Evolutionary conservation across 2,888 invertebrate genomes (phyloP).

Genomic region (Metallyticus violacea): DNA sequence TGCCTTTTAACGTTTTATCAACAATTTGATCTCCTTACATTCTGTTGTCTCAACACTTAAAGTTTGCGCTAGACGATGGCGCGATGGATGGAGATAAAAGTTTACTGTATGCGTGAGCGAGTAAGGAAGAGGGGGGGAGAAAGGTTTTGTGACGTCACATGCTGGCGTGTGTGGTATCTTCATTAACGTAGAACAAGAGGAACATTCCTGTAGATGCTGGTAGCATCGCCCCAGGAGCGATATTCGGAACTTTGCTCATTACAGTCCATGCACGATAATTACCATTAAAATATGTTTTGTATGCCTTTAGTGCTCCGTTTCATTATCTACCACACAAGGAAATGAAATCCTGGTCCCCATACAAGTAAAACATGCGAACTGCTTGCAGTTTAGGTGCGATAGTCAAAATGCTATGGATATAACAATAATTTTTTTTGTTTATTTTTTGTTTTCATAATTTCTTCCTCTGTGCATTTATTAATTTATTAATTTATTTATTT

Average conservation of each 20-base stretch:
- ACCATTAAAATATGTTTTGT: background rate
- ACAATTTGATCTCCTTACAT: too few species aligned
- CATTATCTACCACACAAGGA: background rate
- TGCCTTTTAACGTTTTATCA: too few species aligned
- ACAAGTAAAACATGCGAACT: background rate
- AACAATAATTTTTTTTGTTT: too few species aligned
- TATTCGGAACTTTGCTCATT: background rate
- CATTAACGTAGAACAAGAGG: background rate
- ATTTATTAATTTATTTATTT: too few species aligned
- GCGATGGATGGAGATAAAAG: background rate
- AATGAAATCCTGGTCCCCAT: background rate
- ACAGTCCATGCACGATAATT: background rate
- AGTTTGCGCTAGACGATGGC: too few species aligned
- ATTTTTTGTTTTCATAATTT: too few species aligned
- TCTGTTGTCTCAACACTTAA: background rate
- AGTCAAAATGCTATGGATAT: too few species aligned
- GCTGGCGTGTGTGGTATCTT: background rate
- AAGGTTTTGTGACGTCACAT: constrained; percentile 7
- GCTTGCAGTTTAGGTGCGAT: background rate
- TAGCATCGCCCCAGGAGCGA: background rate
- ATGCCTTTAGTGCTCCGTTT: background rate
- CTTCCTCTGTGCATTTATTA: too few species aligned
- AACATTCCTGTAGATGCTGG: background rate
- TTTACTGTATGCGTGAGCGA: background rate
- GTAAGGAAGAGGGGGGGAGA: background rate